A percentile compares a stretch with the other conserved stretches of the same genome.
Evolutionary conservation across 2,113 vertebrate species (phyloP).

Genomic region (Cheirogaleus medius): DNA sequence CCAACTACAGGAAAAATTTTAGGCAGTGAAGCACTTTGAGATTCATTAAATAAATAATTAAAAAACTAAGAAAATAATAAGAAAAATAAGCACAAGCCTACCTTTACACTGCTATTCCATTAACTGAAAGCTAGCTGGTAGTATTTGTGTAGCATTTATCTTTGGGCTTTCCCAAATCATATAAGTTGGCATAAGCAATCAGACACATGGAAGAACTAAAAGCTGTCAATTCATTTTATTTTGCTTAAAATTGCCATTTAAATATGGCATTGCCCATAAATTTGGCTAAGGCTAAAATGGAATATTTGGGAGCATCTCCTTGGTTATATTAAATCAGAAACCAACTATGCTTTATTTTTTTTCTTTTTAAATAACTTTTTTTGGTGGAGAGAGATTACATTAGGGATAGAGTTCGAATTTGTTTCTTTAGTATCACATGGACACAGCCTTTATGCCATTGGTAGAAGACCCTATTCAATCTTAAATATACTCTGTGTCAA

Average conservation of each 20-base stretch:
- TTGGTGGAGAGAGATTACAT: background rate
- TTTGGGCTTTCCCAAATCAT: background rate
- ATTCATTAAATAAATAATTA: background rate
- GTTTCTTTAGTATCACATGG: background rate
- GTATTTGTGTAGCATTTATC: background rate
- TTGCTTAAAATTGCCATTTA: background rate
- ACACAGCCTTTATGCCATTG: too few species aligned
- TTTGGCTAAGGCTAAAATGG: background rate
- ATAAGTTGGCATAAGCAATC: background rate
- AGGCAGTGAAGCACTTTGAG: background rate
- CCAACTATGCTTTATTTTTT: background rate
- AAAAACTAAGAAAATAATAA: too few species aligned
- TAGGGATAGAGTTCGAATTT: background rate
- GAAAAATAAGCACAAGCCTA: background rate
- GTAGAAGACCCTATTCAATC: background rate
- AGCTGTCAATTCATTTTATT: background rate
- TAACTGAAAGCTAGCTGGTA: background rate
- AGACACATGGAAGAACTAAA: background rate
- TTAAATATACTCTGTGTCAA: background rate
- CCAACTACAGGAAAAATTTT: background rate
- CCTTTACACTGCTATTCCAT: background rate
- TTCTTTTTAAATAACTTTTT: background rate
- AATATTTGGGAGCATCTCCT: background rate
- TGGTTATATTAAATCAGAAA: background rate
- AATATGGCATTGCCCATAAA: background rate